Base-by-base conservation (phyloP, 2,797 vertebrate species). In the Tokudaia muenninki region DNA sequence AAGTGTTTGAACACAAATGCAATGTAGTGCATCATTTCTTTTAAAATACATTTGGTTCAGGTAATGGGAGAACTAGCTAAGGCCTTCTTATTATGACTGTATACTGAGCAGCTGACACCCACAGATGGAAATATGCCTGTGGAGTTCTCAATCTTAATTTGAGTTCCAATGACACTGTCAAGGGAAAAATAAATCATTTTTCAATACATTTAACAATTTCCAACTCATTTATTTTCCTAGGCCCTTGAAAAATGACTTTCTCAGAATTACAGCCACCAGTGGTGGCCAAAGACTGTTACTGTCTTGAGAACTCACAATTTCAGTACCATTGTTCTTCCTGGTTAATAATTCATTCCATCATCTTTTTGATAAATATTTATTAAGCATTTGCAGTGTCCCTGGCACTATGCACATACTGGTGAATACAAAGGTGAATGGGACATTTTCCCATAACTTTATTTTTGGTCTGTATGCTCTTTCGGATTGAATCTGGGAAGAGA, bases 201-300 rank as follows among this genome's bases (percentile, higher is more conserved):
- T 96, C 94, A 97, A 97, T 96, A 96, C 92, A 91, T 96, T 97
- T 96, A 97, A 94, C 91, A 95, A 97, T 97, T 97, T 96, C 93
- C 82, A 97, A 97, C 91, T 97, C 88, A 92, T 97, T 97, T 96
- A 83, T 96, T 97, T 97, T 94, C 80, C 55, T 90, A 83, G 61
- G 77, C 34, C 47, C 78, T 95, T 97, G 82, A 97, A 97, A 97
- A 97, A 88, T 90, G 70, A 91, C 17, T 87, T 95, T 97, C n/a
- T 97, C 11, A 5, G 95, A 95, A 96, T 92, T 91, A 79, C 52
- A 84, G 61, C 72, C 87, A 90, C 87, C 75, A 75, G 21, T 74
- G 84, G 55, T 77, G 67, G 84, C 72, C 0, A 2, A 47, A 79
- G 82, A 94, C 80, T 93, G 94, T 93, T 72, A 67, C 19, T 96